phyloP scores from a whole-genome alignment of 2,797 vertebrate species.

The Paratrypauchen microcephalus region DNA sequence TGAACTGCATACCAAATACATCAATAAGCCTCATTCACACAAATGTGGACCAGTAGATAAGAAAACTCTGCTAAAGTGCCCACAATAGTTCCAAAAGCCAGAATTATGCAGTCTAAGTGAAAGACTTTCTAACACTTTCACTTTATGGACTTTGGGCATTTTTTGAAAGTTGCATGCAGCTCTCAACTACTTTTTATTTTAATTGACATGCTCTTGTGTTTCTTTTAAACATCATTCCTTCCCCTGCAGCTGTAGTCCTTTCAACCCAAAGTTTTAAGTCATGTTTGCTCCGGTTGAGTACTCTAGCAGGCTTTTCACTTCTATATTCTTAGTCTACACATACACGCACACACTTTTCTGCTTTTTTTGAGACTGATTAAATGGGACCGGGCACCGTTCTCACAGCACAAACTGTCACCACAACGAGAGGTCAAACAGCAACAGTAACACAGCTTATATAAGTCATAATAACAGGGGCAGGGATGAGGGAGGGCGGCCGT shows the following conservation, averaged over 20 bases:
- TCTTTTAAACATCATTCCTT: slow-evolving; percentile 29
- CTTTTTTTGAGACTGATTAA: slow-evolving; percentile 63
- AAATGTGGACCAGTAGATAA: neutral
- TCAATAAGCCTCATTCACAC: neutral
- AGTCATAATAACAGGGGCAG: slow-evolving; percentile 68
- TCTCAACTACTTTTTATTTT: slow-evolving; percentile 6
- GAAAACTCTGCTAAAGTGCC: neutral
- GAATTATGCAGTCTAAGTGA: neutral
- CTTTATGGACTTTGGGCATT: slow-evolving; percentile 12
- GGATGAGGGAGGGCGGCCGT: slow-evolving; percentile 17
- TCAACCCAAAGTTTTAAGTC: slow-evolving; percentile 27
- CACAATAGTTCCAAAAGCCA: neutral
- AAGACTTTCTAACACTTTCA: slow-evolving; percentile 17
- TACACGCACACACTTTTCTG: slow-evolving; percentile 29
- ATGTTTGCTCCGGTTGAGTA: slow-evolving; percentile 38
- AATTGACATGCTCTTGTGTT: slow-evolving; percentile 18
- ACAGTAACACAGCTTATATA: slow-evolving; percentile 74
- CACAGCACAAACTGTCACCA: slow-evolving; percentile 70
- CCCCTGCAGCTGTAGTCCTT: slow-evolving; percentile 15
- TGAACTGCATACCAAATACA: neutral
- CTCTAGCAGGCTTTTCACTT: slow-evolving; percentile 31
- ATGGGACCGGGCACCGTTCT: slow-evolving; percentile 58
- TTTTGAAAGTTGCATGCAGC: slow-evolving; percentile 12
- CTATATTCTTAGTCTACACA: slow-evolving; percentile 7
- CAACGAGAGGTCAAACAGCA: slow-evolving; percentile 73